These are phyloP conservation scores for Propithecus perrieri DNA, from an alignment of 2,797 vertebrate species.

Conservation along the genomic window DNA sequence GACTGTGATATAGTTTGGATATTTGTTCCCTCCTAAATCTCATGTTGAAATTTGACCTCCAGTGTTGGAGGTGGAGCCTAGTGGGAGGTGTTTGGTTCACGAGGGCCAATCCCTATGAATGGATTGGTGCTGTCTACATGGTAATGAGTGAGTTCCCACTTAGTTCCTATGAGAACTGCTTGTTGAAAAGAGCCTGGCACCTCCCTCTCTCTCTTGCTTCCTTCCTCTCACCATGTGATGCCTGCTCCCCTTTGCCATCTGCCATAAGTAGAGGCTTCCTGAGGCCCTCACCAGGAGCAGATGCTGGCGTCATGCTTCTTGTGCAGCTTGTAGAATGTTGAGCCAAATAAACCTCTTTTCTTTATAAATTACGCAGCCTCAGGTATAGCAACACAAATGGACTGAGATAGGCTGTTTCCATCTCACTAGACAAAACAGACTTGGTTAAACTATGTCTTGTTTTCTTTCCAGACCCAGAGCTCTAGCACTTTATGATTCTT, in stretches of 20 bases:
- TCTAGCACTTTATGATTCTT: neutral
- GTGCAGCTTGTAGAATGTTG: neutral
- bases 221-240: neutral
- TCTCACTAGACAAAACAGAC: constrained; percentile 4
- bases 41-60: neutral
- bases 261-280: neutral
- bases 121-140: neutral
- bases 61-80: no score
- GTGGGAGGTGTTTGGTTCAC: neutral
- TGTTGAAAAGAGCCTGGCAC: neutral
- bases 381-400: neutral
- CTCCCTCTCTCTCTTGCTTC: neutral
- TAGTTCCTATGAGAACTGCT: neutral
- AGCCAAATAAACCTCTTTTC: neutral
- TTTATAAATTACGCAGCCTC: neutral
- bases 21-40: neutral
- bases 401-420: neutral
- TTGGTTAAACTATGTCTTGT: neutral
- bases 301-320: neutral
- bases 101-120: neutral
- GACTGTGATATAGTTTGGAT: neutral
- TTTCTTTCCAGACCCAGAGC: constrained; percentile 25
- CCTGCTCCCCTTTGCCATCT: neutral
- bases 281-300: neutral
- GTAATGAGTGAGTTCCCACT: no score